A percentile compares a stretch with the other conserved stretches of the same genome.
These are phyloP conservation scores for Ennomos fuscantarius DNA, from an alignment of 2,888 invertebrate species.

Conservation along the genomic window DNA sequence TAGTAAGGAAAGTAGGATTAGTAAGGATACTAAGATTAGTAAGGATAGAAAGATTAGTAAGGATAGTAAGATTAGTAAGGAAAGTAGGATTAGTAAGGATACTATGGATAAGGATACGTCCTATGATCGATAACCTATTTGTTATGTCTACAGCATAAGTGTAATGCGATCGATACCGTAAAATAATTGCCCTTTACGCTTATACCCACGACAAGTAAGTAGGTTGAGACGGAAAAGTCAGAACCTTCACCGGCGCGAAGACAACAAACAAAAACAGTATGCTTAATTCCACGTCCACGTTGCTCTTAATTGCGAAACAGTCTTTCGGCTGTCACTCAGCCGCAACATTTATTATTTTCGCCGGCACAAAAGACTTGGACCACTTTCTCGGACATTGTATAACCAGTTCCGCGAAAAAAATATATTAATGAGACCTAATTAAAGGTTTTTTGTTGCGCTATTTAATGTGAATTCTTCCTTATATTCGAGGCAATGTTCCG, in stretches of 20 bases:
- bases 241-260: conserved; percentile 15
- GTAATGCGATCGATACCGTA: no score
- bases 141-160: no score
- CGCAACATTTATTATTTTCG: conserved; percentile 53
- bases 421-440: conserved; percentile 59
- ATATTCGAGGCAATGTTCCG: conserved; percentile 15
- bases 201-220: conserved; percentile 9
- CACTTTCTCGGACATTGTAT: conserved; percentile 56
- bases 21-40: no score
- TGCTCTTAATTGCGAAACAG: conserved; percentile 51
- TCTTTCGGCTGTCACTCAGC: conserved; percentile 53
- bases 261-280: conserved; percentile 29
- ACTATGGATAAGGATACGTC: no score
- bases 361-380: conserved; percentile 55
- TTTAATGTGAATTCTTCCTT: conserved; percentile 46
- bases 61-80: no score
- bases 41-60: no score
- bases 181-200: conserved; percentile 3
- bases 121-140: no score
- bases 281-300: conserved; percentile 26
- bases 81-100: no score
- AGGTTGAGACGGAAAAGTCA: conserved; percentile 25
- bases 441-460: conserved; percentile 48
- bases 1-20: no score
- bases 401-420: conserved; percentile 55